phyloP scores from a whole-genome alignment of 2,113 vertebrate species.

The Urocynchramus pylzowi region DNA sequence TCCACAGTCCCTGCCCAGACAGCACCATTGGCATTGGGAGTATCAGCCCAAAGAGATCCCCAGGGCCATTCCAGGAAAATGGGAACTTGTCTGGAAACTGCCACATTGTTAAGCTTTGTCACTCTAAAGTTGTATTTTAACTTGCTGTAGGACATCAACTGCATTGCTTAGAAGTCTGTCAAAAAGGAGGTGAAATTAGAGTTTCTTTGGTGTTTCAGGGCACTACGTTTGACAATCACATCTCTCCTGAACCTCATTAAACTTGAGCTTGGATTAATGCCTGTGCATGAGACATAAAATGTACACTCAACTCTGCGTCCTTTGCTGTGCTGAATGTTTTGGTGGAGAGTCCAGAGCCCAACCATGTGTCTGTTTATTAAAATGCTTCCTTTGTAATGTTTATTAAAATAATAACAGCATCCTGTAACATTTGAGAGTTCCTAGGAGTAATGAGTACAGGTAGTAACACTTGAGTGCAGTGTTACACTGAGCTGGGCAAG shows the following conservation, averaged over 20 bases:
- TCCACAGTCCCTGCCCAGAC: neutral
- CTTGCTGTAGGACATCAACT: neutral
- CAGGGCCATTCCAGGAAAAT: neutral
- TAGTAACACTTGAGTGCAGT: neutral
- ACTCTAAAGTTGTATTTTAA: neutral
- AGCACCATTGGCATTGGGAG: rapidly evolving
- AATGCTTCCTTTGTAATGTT: neutral
- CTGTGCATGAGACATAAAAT: neutral
- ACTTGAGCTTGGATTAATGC: neutral
- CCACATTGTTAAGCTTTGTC: neutral
- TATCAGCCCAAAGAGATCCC: neutral
- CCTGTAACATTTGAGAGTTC: neutral
- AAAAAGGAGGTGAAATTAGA: neutral
- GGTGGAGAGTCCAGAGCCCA: neutral
- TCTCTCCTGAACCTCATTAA: neutral
- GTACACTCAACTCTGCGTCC: neutral
- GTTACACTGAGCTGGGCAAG: neutral
- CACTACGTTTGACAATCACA: rapidly evolving
- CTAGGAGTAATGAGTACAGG: neutral
- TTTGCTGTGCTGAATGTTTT: neutral
- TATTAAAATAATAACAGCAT: neutral
- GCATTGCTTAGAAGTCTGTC: neutral
- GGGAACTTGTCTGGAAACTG: neutral
- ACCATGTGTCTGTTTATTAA: neutral
- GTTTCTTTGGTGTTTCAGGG: neutral